Conservation (phyloP, 2,113 vertebrate genomes). For the Marmota flaviventris region DNA sequence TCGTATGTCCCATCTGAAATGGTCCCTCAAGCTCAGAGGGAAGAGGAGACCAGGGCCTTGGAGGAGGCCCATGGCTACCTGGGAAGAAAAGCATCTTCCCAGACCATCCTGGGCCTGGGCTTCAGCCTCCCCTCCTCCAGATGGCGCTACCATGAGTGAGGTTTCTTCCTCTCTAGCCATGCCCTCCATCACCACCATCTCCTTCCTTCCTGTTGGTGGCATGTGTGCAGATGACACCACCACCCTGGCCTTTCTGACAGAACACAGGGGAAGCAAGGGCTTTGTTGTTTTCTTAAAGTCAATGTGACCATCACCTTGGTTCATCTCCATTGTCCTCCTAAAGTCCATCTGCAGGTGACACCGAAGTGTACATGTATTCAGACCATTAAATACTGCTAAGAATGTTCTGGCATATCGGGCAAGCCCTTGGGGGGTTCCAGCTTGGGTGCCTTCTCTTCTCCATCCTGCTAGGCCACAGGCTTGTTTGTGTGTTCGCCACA, state of each 20-base stretch:
- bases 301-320: neutral
- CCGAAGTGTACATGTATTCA: neutral
- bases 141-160: constrained; percentile 29
- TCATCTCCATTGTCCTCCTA: neutral
- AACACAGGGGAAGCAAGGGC: neutral
- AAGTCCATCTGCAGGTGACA: neutral
- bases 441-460: neutral
- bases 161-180: neutral
- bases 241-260: neutral
- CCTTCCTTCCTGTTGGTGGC: constrained; percentile 58
- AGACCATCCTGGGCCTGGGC: neutral
- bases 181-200: neutral
- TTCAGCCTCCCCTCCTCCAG: neutral
- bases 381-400: accelerated
- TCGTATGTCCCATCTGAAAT: neutral
- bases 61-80: neutral
- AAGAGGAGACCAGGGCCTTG: neutral
- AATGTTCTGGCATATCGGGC: neutral
- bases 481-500: constrained; percentile 68
- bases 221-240: neutral
- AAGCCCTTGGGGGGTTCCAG: neutral
- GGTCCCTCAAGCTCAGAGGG: neutral
- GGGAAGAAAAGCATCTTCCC: neutral
- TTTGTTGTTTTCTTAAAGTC: neutral
- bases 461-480: constrained; percentile 20